These are phyloP conservation scores for Microtus oregoni DNA, from an alignment of 2,113 vertebrate species.

Conservation along the genomic window DNA sequence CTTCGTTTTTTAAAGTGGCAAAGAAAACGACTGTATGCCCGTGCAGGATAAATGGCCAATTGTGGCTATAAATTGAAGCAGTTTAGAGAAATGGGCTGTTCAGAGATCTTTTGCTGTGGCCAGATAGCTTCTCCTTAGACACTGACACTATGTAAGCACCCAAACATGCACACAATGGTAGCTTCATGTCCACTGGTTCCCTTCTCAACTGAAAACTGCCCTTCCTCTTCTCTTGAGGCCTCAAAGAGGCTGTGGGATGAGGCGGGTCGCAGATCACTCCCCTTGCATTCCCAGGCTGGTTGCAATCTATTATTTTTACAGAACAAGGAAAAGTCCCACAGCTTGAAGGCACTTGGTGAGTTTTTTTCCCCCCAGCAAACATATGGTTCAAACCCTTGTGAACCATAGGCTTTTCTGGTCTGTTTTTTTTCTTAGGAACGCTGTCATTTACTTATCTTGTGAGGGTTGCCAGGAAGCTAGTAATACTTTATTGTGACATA, in stretches of 20 bases:
- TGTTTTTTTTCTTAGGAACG: not conserved
- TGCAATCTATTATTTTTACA: not conserved
- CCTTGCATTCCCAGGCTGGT: not conserved
- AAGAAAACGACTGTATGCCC: not conserved
- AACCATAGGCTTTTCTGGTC: not conserved
- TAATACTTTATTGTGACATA: not conserved
- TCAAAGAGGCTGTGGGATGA: not conserved
- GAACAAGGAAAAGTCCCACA: not conserved
- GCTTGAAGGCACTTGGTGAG: not conserved
- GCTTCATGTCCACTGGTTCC: not conserved
- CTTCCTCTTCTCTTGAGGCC: not conserved
- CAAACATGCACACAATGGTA: not conserved
- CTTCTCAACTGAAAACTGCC: not conserved
- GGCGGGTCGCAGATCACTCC: not conserved
- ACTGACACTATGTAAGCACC: not conserved
- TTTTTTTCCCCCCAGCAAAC: not conserved
- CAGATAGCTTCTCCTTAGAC: conserved; percentile 27
- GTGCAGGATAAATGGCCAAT: not conserved
- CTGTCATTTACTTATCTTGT: not conserved
- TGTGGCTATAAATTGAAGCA: conserved; percentile 18
- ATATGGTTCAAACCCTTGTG: no score
- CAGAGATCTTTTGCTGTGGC: not conserved
- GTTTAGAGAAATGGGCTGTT: not conserved
- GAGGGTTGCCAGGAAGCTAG: conserved; percentile 24
- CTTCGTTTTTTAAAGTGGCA: conserved; percentile 20